Evolutionary conservation across 2,113 vertebrate genomes (phyloP).

Genomic region (Lepisosteus osseus): DNA sequence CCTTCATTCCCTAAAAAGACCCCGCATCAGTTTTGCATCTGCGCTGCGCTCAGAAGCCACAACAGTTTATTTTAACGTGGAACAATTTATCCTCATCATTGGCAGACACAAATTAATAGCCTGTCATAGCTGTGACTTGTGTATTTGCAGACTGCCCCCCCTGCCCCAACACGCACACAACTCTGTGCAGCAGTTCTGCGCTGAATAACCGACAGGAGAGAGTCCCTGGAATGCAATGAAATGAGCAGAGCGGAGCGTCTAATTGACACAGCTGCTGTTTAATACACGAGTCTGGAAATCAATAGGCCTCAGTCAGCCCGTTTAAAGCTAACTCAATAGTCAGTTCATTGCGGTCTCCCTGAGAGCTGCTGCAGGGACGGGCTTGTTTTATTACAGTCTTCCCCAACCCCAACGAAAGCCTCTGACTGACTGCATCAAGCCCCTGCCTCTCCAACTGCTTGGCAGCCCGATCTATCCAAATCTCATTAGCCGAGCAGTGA

Average conservation of each 20-base stretch:
- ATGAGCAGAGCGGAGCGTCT: constrained; percentile 21
- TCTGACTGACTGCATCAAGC: not conserved
- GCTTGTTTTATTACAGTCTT: not conserved
- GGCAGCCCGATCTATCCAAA: constrained; percentile 20
- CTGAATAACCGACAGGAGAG: constrained; percentile 17
- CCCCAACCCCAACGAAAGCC: not conserved
- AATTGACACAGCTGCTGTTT: constrained; percentile 26
- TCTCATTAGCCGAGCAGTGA: constrained; percentile 12
- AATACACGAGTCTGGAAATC: constrained; percentile 29
- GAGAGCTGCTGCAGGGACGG: constrained; percentile 3
- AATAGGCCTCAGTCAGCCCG: constrained; percentile 27
- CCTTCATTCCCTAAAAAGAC: no score
- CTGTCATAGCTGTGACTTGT: constrained; percentile 22
- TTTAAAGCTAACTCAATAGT: constrained; percentile 16
- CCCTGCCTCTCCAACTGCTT: not conserved
- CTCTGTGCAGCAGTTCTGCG: not conserved
- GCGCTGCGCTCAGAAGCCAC: no score
- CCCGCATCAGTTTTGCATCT: no score
- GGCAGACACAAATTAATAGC: constrained; percentile 15
- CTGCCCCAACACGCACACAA: not conserved
- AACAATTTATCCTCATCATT: constrained; percentile 4
- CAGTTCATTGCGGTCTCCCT: constrained; percentile 16
- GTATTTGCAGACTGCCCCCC: not conserved
- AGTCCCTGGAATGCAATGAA: constrained; percentile 13
- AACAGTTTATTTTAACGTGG: not conserved